These are phyloP conservation scores for Thomomys bottae DNA, from an alignment of 2,113 vertebrate genomes.

Conservation along the genomic window DNA sequence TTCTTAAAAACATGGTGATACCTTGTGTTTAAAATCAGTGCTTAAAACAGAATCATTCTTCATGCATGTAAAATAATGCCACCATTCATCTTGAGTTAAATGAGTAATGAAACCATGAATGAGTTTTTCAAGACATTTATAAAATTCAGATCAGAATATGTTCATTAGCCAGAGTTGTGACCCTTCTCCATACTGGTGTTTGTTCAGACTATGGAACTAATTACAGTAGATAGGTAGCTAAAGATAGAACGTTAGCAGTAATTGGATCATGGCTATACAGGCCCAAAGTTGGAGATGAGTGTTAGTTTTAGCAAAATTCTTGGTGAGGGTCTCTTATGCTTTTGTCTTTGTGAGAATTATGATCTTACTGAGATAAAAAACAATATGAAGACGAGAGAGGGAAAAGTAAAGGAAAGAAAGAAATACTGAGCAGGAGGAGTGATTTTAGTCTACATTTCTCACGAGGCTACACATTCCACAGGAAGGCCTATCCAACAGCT, in stretches of 20 bases:
- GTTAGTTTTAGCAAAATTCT: fast-evolving
- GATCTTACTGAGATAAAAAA: background rate
- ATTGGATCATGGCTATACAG: background rate
- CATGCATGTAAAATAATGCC: background rate
- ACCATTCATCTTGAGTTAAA: background rate
- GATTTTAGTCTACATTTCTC: background rate
- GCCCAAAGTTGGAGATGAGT: background rate
- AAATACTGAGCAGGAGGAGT: too few species aligned
- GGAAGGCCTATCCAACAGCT: background rate
- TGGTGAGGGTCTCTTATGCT: background rate
- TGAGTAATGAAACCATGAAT: background rate
- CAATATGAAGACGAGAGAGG: background rate
- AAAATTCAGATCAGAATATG: background rate
- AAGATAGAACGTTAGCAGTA: background rate
- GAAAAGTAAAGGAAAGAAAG: background rate
- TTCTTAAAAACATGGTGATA: background rate
- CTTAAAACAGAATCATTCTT: background rate
- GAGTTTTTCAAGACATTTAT: background rate
- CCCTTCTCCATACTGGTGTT: background rate
- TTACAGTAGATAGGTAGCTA: background rate
- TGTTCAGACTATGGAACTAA: background rate
- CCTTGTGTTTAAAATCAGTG: background rate
- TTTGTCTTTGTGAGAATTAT: background rate
- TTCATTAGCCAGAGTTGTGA: background rate
- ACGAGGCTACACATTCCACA: background rate